Evolutionary conservation across 1,140 invertebrate species (phyloP).

Genomic region (Odontomachus brunneus): DNA sequence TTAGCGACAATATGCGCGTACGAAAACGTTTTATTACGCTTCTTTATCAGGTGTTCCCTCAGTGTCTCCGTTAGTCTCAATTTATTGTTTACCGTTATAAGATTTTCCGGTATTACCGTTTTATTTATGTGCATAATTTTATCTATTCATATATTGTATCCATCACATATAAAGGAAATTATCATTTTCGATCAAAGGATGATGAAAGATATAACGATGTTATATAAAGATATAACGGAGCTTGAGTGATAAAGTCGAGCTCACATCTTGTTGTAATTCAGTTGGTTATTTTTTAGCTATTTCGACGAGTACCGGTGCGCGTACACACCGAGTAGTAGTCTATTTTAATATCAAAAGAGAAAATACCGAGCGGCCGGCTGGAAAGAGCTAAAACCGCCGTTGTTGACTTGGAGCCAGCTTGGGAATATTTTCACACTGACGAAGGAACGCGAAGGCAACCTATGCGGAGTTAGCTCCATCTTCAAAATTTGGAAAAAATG

Average conservation of each 20-base stretch:
- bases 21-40: conserved; percentile 6
- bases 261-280: background rate
- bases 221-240: too few relatives aligned
- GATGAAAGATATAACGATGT: too few relatives aligned
- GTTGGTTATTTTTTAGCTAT: conserved; percentile 14
- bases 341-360: conserved; percentile 72
- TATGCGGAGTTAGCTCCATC: too few relatives aligned
- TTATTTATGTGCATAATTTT: too few relatives aligned
- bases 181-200: background rate
- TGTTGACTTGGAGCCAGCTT: conserved; percentile 67
- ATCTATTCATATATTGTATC: too few relatives aligned
- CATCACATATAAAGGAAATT: too few relatives aligned
- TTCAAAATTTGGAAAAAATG: too few relatives aligned
- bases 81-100: background rate
- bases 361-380: conserved; percentile 43
- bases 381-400: conserved; percentile 68
- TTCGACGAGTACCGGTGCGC: conserved; percentile 4
- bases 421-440: conserved; percentile 52
- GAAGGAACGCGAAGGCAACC: conserved; percentile 20
- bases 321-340: conserved; percentile 20
- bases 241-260: background rate
- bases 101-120: too few relatives aligned
- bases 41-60: background rate
- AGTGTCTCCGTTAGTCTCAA: background rate
- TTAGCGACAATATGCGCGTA: background rate